Evolutionary conservation across 2,888 invertebrate species (phyloP), one percentile per base, ranked within the genome.

Genomic region (Celastrina argiolus): DNA sequence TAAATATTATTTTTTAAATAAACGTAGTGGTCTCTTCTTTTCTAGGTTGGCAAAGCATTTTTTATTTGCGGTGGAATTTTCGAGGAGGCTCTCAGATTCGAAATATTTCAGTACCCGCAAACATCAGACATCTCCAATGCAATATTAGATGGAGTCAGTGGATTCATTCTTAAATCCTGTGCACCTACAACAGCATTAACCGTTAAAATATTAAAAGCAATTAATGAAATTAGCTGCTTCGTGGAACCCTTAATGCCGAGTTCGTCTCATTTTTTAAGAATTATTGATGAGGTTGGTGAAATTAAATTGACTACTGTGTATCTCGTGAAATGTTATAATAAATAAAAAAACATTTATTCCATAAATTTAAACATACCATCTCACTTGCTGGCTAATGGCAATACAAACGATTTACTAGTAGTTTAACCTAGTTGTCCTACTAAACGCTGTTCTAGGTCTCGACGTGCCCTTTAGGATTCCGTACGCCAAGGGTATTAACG

Each of bases 1-100:
- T 16, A 14, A 5, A 31, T 51, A 39, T 63, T 64, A 8, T 41
- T 41, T n/a, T 41, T n/a, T 6, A 41, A 41, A n/a, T n/a, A n/a
- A 2, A 22, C 16, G 51, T 22, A 10, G 4, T 12, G 18, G n/a
- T n/a, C n/a, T 51, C 10, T 4, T 22, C 12, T 45, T 59, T 76
- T 77, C 5, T 64, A 89, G 88, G 79, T 74, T 36, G 87, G 88
- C 1, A 88, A 84, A 73, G 85, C 86, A 10, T 76, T 82, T 6
- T 84, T 75, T 69, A 56, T 89, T 64, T 85, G 85, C 1, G 88
- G 88, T 1, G 81, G 78, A 31, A 70, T 88, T 16, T 81, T 83
- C 34, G 69, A 74, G 41, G 68, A 74, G 12, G 73, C 78, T 7
- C 67, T 86, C 0, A 10, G 36, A 4, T 70, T 22, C 64, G 83